Evolutionary conservation across 2,888 invertebrate genomes (phyloP).

Genomic region (Andrena bicolor): DNA sequence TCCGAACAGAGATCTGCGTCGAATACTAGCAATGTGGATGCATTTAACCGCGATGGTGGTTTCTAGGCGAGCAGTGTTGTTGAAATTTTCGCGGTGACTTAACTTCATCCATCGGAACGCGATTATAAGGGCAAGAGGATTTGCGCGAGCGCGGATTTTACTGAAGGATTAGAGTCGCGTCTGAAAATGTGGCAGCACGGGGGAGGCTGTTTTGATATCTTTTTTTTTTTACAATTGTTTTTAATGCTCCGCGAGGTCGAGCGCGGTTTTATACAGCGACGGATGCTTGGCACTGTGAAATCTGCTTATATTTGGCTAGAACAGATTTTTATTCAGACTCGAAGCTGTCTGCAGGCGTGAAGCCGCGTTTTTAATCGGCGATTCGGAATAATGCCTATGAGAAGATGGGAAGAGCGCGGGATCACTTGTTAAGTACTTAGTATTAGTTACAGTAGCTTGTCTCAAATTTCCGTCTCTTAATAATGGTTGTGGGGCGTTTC

Average conservation of each 20-base stretch:
- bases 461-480: not conserved
- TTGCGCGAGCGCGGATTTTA: constrained; percentile 16
- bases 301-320: not conserved
- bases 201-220: constrained; percentile 3
- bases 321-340: not conserved
- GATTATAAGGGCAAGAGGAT: constrained; percentile 41
- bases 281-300: constrained; percentile 1
- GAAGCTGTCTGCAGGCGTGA: no score
- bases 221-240: not conserved
- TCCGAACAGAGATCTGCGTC: not conserved
- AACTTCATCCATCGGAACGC: constrained; percentile 29
- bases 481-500: not conserved
- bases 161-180: constrained; percentile 14
- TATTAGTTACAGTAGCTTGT: not conserved
- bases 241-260: not conserved
- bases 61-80: not conserved
- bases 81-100: constrained; percentile 37
- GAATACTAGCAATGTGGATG: not conserved
- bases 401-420: not conserved
- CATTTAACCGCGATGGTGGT: not conserved
- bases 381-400: no score
- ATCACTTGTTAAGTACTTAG: not conserved
- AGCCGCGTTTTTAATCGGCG: no score
- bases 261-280: not conserved
- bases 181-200: not conserved